Percentiles rank a stretch among this genome's conserved stretches.
These are phyloP conservation scores for Ischnus inquisitorius DNA, from an alignment of 2,888 invertebrate species.

Conservation along the genomic window DNA sequence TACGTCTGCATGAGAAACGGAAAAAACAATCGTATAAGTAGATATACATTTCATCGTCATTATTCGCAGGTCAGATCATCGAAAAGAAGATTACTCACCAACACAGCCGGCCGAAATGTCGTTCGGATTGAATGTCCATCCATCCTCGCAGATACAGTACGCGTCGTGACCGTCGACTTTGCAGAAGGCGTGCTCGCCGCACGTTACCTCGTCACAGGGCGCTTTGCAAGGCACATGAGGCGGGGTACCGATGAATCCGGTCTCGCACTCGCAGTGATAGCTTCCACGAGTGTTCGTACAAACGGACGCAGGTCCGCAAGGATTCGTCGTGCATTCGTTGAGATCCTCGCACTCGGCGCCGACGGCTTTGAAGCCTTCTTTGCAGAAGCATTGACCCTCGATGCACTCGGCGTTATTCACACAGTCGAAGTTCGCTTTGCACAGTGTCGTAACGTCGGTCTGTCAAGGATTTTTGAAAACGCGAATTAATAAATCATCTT, in stretches of 20 bases:
- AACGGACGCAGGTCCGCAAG: slow-evolving; percentile 92
- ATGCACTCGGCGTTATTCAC: slow-evolving; percentile 96
- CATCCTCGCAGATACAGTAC: slow-evolving; percentile 96
- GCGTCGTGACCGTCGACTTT: slow-evolving; percentile 96
- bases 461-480: slow-evolving; percentile 80
- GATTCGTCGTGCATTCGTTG: slow-evolving; percentile 91
- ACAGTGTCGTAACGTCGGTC: slow-evolving; percentile 94
- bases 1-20: slow-evolving; percentile 88
- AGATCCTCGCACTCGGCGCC: slow-evolving; percentile 93
- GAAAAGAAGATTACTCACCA: slow-evolving; percentile 85
- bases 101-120: slow-evolving; percentile 96
- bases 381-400: slow-evolving; percentile 95
- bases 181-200: slow-evolving; percentile 95
- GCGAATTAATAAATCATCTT: neutral
- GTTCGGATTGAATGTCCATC: slow-evolving; percentile 96
- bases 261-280: slow-evolving; percentile 93
- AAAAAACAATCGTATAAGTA: slow-evolving; percentile 21
- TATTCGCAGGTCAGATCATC: neutral
- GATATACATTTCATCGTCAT: neutral
- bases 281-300: slow-evolving; percentile 94
- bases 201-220: slow-evolving; percentile 96
- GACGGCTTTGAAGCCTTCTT: slow-evolving; percentile 93
- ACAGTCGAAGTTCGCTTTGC: slow-evolving; percentile 95
- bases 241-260: slow-evolving; percentile 93
- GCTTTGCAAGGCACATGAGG: slow-evolving; percentile 93